Percentiles rank a stretch among this genome's conserved stretches.
phyloP scores from a whole-genome alignment of 64 coral and sea anemone genomes.

The Montipora capricornis region DNA sequence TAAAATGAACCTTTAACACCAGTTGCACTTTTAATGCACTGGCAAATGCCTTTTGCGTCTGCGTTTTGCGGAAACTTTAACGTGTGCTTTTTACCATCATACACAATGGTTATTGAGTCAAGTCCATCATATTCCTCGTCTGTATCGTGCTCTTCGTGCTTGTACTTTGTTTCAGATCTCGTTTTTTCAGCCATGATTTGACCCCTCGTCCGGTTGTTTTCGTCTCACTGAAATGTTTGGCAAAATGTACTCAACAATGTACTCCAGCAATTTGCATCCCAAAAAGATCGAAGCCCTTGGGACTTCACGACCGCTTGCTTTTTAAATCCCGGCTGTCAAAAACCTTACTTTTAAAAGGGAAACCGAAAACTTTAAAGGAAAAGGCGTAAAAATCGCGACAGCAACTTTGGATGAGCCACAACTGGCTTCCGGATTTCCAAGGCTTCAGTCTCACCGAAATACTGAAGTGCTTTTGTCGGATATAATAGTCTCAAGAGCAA shows the following conservation, averaged over 20 bases:
- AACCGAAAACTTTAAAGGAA: too few species aligned
- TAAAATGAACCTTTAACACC: constrained; percentile 84
- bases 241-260: not conserved
- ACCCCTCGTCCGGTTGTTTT: not conserved
- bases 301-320: not conserved
- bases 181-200: not conserved
- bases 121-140: constrained; percentile 23
- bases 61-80: constrained; percentile 65
- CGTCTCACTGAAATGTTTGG: not conserved
- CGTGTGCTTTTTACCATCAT: constrained; percentile 51
- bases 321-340: not conserved
- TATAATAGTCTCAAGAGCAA: too few species aligned
- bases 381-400: too few species aligned
- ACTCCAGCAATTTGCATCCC: not conserved
- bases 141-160: not conserved
- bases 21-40: constrained; percentile 61
- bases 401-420: too few species aligned
- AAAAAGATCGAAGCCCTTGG: not conserved
- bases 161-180: not conserved
- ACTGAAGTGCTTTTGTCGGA: too few species aligned
- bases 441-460: too few species aligned
- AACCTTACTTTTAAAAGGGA: not conserved
- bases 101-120: constrained; percentile 60
- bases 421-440: too few species aligned
- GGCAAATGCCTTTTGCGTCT: constrained; percentile 58